Evolutionary conservation across 1,140 invertebrate species (phyloP).

Genomic region (Theocolax elegans): DNA sequence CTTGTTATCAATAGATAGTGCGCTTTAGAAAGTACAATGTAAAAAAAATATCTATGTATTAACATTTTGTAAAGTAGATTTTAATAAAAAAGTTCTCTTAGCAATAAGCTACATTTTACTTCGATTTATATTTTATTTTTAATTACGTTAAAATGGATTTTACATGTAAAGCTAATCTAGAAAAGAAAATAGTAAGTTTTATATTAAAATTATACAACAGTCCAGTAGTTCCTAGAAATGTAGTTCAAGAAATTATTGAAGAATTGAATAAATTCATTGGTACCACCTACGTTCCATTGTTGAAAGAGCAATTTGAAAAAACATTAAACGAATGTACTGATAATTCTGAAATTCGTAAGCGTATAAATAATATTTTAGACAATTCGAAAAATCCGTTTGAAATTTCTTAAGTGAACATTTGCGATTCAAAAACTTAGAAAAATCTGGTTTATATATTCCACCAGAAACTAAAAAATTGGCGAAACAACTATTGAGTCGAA

Average conservation of each 20-base stretch:
- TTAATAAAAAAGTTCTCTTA: too few relatives aligned
- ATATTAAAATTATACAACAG: neutral
- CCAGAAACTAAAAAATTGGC: conserved; percentile 22
- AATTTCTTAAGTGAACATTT: conserved; percentile 14
- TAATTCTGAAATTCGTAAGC: neutral
- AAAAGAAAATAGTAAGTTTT: too few relatives aligned
- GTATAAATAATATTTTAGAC: neutral
- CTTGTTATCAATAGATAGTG: too few relatives aligned
- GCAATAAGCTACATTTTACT: too few relatives aligned
- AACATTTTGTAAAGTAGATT: too few relatives aligned
- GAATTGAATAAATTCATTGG: neutral
- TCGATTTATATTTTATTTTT: too few relatives aligned
- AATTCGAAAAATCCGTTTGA: conserved; percentile 20
- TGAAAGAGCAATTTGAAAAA: neutral
- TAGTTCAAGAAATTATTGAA: neutral
- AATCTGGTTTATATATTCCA: conserved; percentile 13
- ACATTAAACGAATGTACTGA: neutral
- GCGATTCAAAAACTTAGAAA: conserved; percentile 18
- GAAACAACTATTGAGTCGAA: conserved; percentile 1
- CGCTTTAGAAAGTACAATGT: too few relatives aligned
- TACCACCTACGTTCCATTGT: neutral
- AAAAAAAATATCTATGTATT: too few relatives aligned
- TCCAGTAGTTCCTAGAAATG: neutral
- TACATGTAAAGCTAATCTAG: too few relatives aligned
- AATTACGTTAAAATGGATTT: too few relatives aligned